A percentile compares a stretch with the other conserved stretches of the same genome.
These are phyloP conservation scores for Electrophaes corylata DNA, from an alignment of 2,888 invertebrate genomes.

Conservation along the genomic window DNA sequence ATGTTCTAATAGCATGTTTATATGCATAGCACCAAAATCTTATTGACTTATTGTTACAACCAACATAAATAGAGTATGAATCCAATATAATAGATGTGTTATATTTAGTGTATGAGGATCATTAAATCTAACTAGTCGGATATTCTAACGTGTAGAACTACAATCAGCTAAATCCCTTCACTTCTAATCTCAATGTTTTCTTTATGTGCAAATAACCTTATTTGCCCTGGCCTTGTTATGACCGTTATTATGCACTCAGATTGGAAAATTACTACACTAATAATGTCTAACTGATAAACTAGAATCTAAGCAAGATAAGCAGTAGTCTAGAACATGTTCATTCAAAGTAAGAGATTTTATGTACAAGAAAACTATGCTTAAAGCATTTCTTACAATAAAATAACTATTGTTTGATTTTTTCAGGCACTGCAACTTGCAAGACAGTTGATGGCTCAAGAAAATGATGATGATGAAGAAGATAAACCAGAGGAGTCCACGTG, in stretches of 20 bases:
- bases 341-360: neutral
- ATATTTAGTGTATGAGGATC: too few species aligned
- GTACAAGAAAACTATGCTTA: neutral
- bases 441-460: constrained; percentile 95
- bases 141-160: neutral
- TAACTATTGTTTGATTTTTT: constrained; percentile 40
- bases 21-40: too few species aligned
- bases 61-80: neutral
- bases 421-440: constrained; percentile 96
- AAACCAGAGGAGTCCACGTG: constrained; percentile 57
- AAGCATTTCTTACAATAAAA: too few species aligned
- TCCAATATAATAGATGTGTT: too few species aligned
- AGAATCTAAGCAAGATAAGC: neutral
- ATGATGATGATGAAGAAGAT: constrained; percentile 89
- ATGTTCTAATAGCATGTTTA: too few species aligned
- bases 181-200: neutral
- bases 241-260: neutral
- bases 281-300: neutral
- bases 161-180: neutral
- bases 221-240: neutral
- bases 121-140: too few species aligned
- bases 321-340: neutral
- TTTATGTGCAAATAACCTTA: neutral
- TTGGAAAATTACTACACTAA: neutral
- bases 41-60: too few species aligned